phyloP scores from a whole-genome alignment of 2,888 invertebrate genomes.

The Drosophila parthenogenetica region DNA sequence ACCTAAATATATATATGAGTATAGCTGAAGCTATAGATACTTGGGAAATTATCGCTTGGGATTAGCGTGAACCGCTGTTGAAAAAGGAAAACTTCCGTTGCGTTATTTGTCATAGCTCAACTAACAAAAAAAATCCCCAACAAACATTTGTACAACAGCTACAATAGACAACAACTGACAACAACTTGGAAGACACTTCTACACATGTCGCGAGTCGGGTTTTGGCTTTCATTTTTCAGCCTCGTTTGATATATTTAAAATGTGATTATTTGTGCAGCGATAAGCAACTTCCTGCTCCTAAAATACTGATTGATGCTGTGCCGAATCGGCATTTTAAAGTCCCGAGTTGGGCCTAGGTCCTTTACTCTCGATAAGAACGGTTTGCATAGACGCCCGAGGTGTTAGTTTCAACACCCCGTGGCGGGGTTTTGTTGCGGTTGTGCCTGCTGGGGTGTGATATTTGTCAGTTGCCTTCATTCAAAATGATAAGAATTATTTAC shows the following conservation, averaged over 20 bases:
- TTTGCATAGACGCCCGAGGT: conserved; percentile 66
- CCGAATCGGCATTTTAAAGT: background rate
- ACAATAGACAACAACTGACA: conserved; percentile 29
- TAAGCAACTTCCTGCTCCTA: conserved; percentile 61
- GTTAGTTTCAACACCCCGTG: conserved; percentile 66
- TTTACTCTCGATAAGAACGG: conserved; percentile 50
- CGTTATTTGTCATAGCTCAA: conserved; percentile 49
- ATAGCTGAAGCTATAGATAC: background rate
- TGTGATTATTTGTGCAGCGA: conserved; percentile 66
- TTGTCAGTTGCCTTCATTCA: conserved; percentile 67
- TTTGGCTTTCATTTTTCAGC: conserved; percentile 53
- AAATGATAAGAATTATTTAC: conserved; percentile 75
- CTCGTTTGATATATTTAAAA: conserved; percentile 58
- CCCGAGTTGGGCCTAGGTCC: conserved; percentile 17
- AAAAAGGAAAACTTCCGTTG: conserved; percentile 61
- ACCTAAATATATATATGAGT: background rate
- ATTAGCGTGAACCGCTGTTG: conserved; percentile 66
- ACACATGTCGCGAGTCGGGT: conserved; percentile 53
- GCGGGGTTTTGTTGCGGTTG: conserved; percentile 53
- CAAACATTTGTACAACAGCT: conserved; percentile 78
- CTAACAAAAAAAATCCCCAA: conserved; percentile 51
- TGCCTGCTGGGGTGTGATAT: conserved; percentile 67
- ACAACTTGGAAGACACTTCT: conserved; percentile 34
- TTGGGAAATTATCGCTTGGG: conserved; percentile 69
- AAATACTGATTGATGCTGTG: conserved; percentile 47